Conservation (phyloP, 2,113 vertebrate species). For the Leiothrix lutea region DNA sequence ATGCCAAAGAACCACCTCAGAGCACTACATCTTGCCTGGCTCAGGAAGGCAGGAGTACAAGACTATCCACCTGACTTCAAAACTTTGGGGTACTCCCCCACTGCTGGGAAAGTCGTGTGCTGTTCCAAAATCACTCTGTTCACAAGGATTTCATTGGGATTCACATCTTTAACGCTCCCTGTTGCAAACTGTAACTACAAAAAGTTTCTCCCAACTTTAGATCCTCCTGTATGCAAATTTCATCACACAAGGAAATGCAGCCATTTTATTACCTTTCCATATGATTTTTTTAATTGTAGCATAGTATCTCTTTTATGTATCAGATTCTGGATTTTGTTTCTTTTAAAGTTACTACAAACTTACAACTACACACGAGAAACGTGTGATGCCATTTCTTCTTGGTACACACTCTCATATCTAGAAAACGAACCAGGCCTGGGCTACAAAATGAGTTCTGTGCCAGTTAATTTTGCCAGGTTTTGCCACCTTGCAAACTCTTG, state of each 20-base stretch:
- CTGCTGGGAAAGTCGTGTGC: neutral
- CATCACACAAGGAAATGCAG: neutral
- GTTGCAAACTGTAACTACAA: neutral
- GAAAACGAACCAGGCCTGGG: neutral
- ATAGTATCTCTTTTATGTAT: neutral
- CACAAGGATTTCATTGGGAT: neutral
- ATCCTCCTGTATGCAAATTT: no score
- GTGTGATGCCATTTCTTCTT: neutral
- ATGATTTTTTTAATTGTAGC: fast-evolving
- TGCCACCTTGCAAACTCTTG: neutral
- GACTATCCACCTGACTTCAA: neutral
- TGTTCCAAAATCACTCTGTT: neutral
- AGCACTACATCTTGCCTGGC: neutral
- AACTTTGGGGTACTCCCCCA: neutral
- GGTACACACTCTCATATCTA: neutral
- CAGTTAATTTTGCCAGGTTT: neutral
- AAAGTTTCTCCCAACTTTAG: neutral
- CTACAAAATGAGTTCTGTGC: neutral
- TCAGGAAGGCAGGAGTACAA: neutral
- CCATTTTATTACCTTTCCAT: neutral
- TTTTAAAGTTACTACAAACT: neutral
- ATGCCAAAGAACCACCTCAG: neutral
- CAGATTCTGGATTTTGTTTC: neutral
- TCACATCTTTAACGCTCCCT: fast-evolving
- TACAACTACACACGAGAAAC: fast-evolving